Base-by-base conservation (phyloP, 1,140 invertebrate genomes). In the Halesus radiatus region DNA sequence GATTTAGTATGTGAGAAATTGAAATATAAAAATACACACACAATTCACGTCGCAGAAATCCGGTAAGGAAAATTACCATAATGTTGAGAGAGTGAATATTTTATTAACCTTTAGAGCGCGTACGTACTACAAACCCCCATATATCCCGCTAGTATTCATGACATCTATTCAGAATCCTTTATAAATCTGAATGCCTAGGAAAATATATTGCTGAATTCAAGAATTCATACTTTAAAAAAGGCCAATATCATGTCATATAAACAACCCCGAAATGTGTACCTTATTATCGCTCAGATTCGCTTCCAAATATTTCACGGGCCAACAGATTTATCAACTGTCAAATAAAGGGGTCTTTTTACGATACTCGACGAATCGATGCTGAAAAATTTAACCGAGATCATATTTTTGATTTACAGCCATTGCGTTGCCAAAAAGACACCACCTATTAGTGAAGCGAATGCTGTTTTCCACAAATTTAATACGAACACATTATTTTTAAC, bases 71-170 rank as follows among this genome's bases (percentile, higher is more conserved):
- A 79, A 81, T 81, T 81, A 81, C 80, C 80, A 81, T 81, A 81
- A 81, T 81, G 62, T 81, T 29, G 76, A 68, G 66, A 20, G 76
- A 74, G 76, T 78, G 80, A 81, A 81, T 81, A 81, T 81, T 81
- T 81, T 81, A 81, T 81, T 75, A 75, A 81, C 70, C 80, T 75
- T 26, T 56, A 66, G n/a, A 54, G 72, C 29, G 70, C 66, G 37
- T 54, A 73, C 70, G 23, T 52, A 73, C 6, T 54, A 54, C 70
- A 23, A n/a, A 54, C 45, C 66, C 37, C 66, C 32, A 54, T 54
- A 73, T 32, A 52, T 54, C 16, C 45, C 50, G 70, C 60, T 68
- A 18, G 68, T 79, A 79, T 79, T 79, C 77, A 79, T 79, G 77
- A 73, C 52, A 72, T 73, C 53, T 53, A 66, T 60, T 22, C 64